Conservation (phyloP, 2,888 invertebrate genomes). For the Theodoxus fluviatilis region DNA sequence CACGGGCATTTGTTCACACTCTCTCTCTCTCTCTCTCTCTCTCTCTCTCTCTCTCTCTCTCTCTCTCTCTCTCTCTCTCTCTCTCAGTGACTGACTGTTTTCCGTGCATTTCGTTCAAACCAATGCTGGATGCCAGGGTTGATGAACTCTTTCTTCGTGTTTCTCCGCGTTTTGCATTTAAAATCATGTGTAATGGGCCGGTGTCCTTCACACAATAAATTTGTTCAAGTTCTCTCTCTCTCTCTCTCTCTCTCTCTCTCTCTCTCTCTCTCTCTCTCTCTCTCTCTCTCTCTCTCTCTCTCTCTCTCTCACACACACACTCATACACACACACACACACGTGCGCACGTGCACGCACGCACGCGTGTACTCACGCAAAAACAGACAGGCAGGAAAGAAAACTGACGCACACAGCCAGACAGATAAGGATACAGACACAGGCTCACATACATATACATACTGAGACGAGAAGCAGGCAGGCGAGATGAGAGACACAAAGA, state of each 20-base stretch:
- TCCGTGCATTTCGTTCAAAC: too few species aligned
- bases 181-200: too few species aligned
- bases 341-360: neutral
- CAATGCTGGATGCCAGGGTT: neutral
- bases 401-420: neutral
- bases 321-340: neutral
- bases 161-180: neutral
- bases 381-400: neutral
- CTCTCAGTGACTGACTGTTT: neutral
- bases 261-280: neutral
- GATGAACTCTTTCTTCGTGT: neutral
- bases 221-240: neutral
- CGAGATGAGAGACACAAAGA: neutral
- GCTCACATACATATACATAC: neutral
- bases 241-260: neutral
- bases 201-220: neutral
- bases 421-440: neutral
- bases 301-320: neutral
- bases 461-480: neutral
- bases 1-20: too few species aligned
- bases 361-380: neutral
- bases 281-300: constrained; percentile 1
- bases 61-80: neutral
- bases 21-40: neutral
- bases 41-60: neutral